Evolutionary conservation across 2,888 invertebrate species (phyloP).

Genomic region (Andrena flavipes): DNA sequence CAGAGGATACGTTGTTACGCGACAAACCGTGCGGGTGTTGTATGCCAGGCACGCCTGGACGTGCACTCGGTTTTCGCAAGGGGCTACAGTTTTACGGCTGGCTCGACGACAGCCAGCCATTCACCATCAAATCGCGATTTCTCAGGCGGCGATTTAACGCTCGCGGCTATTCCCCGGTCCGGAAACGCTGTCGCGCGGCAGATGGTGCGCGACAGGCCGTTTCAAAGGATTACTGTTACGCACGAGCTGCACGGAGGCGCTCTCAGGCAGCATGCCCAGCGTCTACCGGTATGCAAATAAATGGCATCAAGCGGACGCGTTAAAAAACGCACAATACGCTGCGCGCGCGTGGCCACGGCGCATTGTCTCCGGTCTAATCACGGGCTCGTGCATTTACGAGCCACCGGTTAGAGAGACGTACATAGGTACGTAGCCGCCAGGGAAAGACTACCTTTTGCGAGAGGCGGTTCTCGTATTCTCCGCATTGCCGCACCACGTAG

Average conservation of each 20-base stretch:
- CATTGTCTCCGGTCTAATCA: conserved; percentile 63
- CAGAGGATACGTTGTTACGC: neutral
- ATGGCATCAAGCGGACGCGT: conserved; percentile 44
- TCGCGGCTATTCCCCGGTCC: conserved; percentile 39
- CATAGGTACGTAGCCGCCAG: conserved; percentile 18
- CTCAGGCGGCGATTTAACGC: conserved; percentile 60
- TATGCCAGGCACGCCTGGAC: conserved; percentile 19
- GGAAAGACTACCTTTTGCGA: conserved; percentile 62
- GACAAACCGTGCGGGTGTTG: conserved; percentile 16
- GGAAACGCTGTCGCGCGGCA: conserved; percentile 64
- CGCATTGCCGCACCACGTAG: conserved; percentile 67
- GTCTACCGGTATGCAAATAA: conserved; percentile 60
- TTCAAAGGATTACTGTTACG: conserved; percentile 61
- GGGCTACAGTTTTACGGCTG: conserved; percentile 25
- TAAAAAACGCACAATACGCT: conserved; percentile 36
- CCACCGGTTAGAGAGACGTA: conserved; percentile 59
- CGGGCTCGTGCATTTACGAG: conserved; percentile 66
- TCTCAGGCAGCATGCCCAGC: conserved; percentile 18
- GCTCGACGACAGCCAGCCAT: conserved; percentile 41
- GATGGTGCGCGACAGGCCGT: conserved; percentile 67
- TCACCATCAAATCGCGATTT: conserved; percentile 64
- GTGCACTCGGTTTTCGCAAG: conserved; percentile 8
- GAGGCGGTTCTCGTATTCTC: conserved; percentile 70
- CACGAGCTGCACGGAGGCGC: conserved; percentile 13
- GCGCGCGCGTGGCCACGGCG: conserved; percentile 8